Evolutionary conservation across 2,113 vertebrate species (phyloP).

Genomic region (Gavia stellata): DNA sequence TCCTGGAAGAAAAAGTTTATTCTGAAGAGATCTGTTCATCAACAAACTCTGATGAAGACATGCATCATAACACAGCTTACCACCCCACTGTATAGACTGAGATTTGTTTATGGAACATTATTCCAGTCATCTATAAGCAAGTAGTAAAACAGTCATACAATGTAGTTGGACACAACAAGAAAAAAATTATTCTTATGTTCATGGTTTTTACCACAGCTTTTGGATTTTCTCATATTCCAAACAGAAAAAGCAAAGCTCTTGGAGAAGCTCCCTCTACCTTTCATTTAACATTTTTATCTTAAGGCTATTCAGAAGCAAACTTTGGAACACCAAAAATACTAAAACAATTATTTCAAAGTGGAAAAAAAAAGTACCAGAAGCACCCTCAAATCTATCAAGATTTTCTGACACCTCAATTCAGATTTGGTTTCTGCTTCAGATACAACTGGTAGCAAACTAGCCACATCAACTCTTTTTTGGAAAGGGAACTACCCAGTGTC

Average conservation of each 20-base stretch:
- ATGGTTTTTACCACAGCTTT: background rate
- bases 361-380: background rate
- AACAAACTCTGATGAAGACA: background rate
- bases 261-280: background rate
- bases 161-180: background rate
- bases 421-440: background rate
- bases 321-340: background rate
- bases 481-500: rapidly evolving
- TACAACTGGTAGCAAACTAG: background rate
- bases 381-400: background rate
- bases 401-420: background rate
- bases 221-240: background rate
- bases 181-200: background rate
- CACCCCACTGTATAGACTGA: background rate
- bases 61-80: background rate
- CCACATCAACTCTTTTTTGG: too few species aligned
- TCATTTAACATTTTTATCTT: background rate
- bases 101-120: background rate
- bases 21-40: background rate
- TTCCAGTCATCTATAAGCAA: background rate
- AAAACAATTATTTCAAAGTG: background rate
- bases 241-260: background rate
- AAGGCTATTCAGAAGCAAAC: background rate
- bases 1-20: background rate
- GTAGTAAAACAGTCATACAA: background rate